Conservation (phyloP, 2,113 vertebrate genomes). For the Megalops atlanticus region DNA sequence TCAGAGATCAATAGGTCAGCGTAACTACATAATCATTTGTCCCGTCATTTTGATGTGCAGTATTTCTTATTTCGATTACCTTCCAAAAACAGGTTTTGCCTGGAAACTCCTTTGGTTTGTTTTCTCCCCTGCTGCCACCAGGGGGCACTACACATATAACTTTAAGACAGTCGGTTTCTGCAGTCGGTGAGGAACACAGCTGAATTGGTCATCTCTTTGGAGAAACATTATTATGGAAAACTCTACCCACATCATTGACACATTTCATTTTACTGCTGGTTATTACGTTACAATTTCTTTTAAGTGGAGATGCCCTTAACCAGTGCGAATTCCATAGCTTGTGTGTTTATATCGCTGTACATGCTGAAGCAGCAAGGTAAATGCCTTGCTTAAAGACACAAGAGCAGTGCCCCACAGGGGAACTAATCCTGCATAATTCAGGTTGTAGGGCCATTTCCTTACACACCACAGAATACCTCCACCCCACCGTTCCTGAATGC, state of each 20-base stretch:
- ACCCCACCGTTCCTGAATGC: too few relatives aligned
- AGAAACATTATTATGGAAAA: too few relatives aligned
- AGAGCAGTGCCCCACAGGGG: background rate
- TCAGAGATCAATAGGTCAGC: too few relatives aligned
- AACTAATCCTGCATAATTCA: background rate
- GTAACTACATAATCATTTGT: too few relatives aligned
- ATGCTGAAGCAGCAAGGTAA: background rate
- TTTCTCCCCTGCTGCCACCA: background rate
- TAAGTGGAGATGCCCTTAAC: too few relatives aligned
- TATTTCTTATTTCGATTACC: background rate
- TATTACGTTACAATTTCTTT: too few relatives aligned
- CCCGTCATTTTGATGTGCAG: too few relatives aligned
- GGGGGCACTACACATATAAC: background rate
- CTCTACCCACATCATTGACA: too few relatives aligned
- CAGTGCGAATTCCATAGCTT: too few relatives aligned
- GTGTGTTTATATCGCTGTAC: too few relatives aligned
- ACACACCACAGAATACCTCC: background rate
- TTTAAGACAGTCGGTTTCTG: background rate
- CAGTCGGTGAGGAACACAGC: too few relatives aligned
- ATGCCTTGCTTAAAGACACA: background rate
- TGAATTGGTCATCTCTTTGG: background rate
- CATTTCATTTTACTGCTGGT: too few relatives aligned
- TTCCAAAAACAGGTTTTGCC: background rate
- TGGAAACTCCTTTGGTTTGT: background rate
- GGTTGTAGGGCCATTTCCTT: background rate